Percentiles rank a stretch among this genome's conserved stretches.
Evolutionary conservation across 2,113 vertebrate species (phyloP).

Genomic region (Solenodon paradoxus): DNA sequence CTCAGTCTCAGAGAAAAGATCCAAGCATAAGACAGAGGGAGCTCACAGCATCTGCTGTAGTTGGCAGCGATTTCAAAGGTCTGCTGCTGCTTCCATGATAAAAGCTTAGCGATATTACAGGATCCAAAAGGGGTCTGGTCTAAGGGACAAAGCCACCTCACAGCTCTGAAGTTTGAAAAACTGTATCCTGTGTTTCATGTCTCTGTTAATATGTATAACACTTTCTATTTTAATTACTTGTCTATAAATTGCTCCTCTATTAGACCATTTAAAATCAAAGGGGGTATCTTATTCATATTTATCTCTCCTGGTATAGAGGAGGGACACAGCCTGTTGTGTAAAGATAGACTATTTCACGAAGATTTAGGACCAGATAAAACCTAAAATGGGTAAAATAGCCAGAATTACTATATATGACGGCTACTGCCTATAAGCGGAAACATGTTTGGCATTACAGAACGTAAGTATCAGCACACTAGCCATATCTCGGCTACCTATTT

Average conservation of each 20-base stretch:
- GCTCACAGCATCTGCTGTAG: not conserved
- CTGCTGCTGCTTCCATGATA: not conserved
- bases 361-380: not conserved
- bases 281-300: not conserved
- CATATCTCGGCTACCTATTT: not conserved
- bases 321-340: not conserved
- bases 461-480: not conserved
- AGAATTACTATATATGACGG: not conserved
- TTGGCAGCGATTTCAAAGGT: not conserved
- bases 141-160: not conserved
- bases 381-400: conserved; percentile 14
- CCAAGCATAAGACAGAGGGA: conserved; percentile 17
- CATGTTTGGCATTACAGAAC: not conserved
- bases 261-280: conserved; percentile 2
- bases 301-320: not conserved
- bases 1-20: conserved; percentile 22
- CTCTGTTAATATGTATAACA: not conserved
- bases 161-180: not conserved
- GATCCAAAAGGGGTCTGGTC: not conserved
- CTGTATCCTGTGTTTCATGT: not conserved
- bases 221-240: not conserved
- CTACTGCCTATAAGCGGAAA: not conserved
- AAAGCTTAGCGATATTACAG: not conserved
- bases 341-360: not conserved
- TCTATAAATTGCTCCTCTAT: not conserved